Conservation (phyloP, 2,113 vertebrate genomes). For the Lucifuga dentata region DNA sequence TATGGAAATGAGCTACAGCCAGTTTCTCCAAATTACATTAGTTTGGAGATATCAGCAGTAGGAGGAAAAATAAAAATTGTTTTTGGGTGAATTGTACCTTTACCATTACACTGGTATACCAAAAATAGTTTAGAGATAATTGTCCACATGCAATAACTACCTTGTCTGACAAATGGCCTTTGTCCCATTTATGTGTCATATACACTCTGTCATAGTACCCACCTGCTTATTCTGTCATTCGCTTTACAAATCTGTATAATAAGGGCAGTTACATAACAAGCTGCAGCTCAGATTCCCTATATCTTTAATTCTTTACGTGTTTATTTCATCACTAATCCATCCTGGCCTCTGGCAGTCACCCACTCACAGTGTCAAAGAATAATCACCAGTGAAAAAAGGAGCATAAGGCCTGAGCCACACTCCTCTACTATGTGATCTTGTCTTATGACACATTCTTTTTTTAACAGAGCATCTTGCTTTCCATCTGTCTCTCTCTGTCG, state of each 20-base stretch:
- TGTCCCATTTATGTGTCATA: neutral
- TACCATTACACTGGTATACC: neutral
- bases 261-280: neutral
- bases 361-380: too few species aligned
- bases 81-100: too few species aligned
- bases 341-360: too few species aligned
- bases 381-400: too few species aligned
- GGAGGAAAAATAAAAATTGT: too few species aligned
- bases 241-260: neutral
- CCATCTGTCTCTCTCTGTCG: conserved; percentile 37
- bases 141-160: too few species aligned
- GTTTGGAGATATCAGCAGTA: too few species aligned
- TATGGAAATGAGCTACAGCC: neutral
- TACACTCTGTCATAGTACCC: neutral
- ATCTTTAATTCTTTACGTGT: too few species aligned
- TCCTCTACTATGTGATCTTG: neutral
- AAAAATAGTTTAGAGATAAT: too few species aligned
- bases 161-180: neutral
- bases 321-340: too few species aligned
- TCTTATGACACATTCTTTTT: neutral
- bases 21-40: neutral
- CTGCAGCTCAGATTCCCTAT: too few species aligned
- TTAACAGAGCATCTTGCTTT: conserved; percentile 8
- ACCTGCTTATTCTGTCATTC: neutral
- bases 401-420: too few species aligned